Evolutionary conservation across 2,888 invertebrate species (phyloP).

Genomic region (Thymelicus acteon): DNA sequence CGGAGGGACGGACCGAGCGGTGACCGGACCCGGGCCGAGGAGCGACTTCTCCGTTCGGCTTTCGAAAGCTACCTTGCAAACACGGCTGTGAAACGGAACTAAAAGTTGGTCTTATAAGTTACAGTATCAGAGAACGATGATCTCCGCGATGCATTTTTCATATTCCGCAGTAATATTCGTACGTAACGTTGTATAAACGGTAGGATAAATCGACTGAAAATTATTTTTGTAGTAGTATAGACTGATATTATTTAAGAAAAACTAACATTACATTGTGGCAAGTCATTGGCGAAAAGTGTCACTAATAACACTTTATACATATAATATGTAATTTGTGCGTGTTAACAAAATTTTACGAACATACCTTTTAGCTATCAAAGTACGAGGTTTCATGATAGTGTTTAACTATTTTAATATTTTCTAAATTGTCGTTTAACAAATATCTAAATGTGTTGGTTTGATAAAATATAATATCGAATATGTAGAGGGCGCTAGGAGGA

Average conservation of each 20-base stretch:
- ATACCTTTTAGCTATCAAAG: too few species aligned
- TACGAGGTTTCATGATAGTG: too few species aligned
- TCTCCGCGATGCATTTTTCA: conserved; percentile 76
- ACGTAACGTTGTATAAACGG: conserved; percentile 66
- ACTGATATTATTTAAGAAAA: conserved; percentile 79
- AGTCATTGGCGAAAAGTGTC: conserved; percentile 1
- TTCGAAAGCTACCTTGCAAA: conserved; percentile 45
- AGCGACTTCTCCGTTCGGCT: conserved; percentile 47
- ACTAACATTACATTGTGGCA: conserved; percentile 46
- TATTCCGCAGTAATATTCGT: conserved; percentile 61
- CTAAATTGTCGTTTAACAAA: too few species aligned
- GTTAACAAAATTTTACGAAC: too few species aligned
- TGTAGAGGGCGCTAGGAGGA: not conserved
- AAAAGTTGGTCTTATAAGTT: conserved; percentile 49
- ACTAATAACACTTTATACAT: too few species aligned
- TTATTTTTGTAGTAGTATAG: conserved; percentile 85
- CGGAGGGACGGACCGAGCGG: conserved; percentile 12
- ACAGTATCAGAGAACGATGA: conserved; percentile 59
- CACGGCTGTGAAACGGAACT: conserved; percentile 54
- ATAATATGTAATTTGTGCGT: too few species aligned
- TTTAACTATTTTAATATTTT: too few species aligned
- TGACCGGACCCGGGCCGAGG: conserved; percentile 27
- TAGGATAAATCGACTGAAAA: conserved; percentile 82
- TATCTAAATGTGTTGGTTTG: too few species aligned
- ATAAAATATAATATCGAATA: too few species aligned